Base-by-base conservation (phyloP, 2,113 vertebrate species). In the Amphiprion ocellaris region DNA sequence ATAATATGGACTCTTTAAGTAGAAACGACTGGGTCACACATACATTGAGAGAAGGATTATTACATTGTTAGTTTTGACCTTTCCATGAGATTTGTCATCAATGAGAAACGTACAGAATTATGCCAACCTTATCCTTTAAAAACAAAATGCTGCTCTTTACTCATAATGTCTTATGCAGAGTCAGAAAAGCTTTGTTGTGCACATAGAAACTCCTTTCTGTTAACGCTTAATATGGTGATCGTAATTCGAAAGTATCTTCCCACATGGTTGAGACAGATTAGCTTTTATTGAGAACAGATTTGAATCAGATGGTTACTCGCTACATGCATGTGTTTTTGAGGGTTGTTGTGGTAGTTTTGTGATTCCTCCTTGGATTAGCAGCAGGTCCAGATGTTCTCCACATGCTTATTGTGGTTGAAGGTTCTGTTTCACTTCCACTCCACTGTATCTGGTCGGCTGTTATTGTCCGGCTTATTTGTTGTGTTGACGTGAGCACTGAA, bases 401-500 rank as follows among this genome's bases (percentile, higher is more conserved):
- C 26, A 26, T 10, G n/a, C 53, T 28, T 24, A 10, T 37, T 5
- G 1, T 66, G 5, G 44, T 44, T 30, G 24, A 64, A 30, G 50
- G 24, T 9, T 30, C 24, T 0, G 62, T 15, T 23, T 12, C 12
- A 39, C 28, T 37, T 28, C 47, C n/a, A 53, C 2, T 19, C 3
- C 4, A 12, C 52, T 52, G 10, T 49, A 7, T 70, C 55, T 74
- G 33, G n/a, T 3, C 59, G 14, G 14, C 24, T 66, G 60, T 21
- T 59, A 33, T 47, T 61, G 33, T 75, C n/a, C 49, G 21, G 61
- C 41, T 62, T 37, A 26, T 19, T 60, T 76, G 61, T 60, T 76
- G 61, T 58, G 62, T 7, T 50, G 2, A 17, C 12, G 17, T 26
- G 33, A 52, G 7, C 30, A 1, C 30, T 30, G 16, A 28, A 4